These are phyloP conservation scores for Passer montanus DNA, from an alignment of 2,113 vertebrate genomes.

Conservation along the genomic window DNA sequence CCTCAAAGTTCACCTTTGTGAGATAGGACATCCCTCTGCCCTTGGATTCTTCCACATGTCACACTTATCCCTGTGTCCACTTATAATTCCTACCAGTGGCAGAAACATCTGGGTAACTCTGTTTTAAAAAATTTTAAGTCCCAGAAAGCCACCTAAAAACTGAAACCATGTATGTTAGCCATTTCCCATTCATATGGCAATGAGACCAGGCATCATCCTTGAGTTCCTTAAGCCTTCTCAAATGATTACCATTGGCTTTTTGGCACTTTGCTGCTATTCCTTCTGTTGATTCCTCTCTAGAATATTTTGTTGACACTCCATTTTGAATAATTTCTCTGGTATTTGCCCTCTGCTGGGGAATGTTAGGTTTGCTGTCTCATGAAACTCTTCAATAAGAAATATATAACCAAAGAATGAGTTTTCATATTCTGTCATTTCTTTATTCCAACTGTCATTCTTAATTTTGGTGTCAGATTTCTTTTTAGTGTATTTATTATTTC, in stretches of 20 bases:
- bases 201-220: neutral
- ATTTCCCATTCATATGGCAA: neutral
- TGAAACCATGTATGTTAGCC: neutral
- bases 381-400: neutral
- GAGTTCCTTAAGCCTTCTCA: neutral
- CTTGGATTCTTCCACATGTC: neutral
- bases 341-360: neutral
- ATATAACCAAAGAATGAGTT: neutral
- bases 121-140: neutral
- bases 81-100: neutral
- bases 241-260: neutral
- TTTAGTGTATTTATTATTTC: neutral
- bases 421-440: neutral
- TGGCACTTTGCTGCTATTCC: neutral
- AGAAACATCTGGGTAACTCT: neutral
- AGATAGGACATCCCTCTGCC: neutral
- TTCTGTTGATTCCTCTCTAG: neutral
- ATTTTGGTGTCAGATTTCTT: neutral
- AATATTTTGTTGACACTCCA: neutral
- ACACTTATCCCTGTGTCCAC: neutral
- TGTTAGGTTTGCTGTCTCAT: neutral
- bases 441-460: neutral
- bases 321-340: neutral
- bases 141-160: neutral
- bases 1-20: neutral